Percentiles rank a stretch among this genome's conserved stretches.
These are phyloP conservation scores for Lepus townsendii DNA, from an alignment of 2,797 vertebrate genomes.

Conservation along the genomic window DNA sequence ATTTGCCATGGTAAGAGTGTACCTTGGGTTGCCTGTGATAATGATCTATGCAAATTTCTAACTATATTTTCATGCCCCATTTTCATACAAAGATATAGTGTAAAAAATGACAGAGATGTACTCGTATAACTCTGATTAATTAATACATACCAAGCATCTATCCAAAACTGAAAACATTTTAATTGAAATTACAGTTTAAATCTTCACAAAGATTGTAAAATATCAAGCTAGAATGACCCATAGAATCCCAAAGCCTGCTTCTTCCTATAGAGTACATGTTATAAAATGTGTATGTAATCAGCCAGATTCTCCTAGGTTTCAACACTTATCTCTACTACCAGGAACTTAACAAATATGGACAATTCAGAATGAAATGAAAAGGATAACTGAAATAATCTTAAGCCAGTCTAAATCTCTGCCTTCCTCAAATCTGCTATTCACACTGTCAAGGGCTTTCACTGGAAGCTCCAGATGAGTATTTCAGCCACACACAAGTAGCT, in stretches of 20 bases:
- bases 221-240: background rate
- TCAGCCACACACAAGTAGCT: too few relatives aligned
- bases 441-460: background rate
- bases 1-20: constrained; percentile 30
- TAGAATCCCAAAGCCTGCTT: background rate
- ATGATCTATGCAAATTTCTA: constrained; percentile 61
- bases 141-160: constrained; percentile 11
- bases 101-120: constrained; percentile 67
- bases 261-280: background rate
- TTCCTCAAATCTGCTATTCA: background rate
- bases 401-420: background rate
- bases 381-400: background rate
- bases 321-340: background rate
- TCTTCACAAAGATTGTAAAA: constrained; percentile 45
- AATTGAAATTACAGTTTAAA: too few relatives aligned
- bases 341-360: background rate
- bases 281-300: background rate
- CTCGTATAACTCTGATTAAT: constrained; percentile 76
- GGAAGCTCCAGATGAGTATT: background rate
- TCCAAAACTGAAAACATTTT: constrained; percentile 67
- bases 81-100: constrained; percentile 62
- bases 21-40: constrained; percentile 69
- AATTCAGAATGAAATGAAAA: background rate
- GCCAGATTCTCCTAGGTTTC: background rate
- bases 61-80: background rate